Conservation (phyloP, 2,888 invertebrate species). For the Ophion costatus region DNA sequence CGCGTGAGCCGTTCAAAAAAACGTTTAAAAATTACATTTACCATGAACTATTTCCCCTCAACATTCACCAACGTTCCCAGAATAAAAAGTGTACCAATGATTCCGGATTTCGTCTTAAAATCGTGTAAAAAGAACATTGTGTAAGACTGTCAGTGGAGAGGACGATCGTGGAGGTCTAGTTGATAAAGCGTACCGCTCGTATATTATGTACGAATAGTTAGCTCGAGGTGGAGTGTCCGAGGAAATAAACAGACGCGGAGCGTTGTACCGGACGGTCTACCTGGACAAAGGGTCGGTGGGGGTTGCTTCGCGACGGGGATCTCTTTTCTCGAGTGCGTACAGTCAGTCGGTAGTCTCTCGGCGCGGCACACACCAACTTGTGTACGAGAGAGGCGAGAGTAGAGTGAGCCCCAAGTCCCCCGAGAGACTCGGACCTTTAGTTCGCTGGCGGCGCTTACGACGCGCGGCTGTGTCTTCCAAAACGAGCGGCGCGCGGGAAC, state of each 20-base stretch:
- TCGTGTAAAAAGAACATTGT: not conserved
- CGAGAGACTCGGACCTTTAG: conserved; percentile 73
- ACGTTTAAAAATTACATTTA: no score
- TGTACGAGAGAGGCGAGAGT: conserved; percentile 49
- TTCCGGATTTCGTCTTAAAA: not conserved
- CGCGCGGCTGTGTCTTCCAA: conserved; percentile 66
- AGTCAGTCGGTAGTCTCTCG: conserved; percentile 11
- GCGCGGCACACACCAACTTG: not conserved
- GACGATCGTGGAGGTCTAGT: not conserved
- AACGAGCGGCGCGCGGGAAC: conserved; percentile 38
- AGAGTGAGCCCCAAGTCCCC: conserved; percentile 52
- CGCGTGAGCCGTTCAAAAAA: no score
- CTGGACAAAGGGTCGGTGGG: conserved; percentile 67
- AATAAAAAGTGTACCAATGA: no score
- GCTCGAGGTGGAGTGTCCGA: conserved; percentile 46
- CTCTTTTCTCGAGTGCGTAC: conserved; percentile 23
- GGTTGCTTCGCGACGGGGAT: conserved; percentile 67
- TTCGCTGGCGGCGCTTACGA: conserved; percentile 81
- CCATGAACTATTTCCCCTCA: no score
- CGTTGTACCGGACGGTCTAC: conserved; percentile 45
- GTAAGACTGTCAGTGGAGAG: not conserved
- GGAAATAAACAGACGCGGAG: conserved; percentile 25
- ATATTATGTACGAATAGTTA: conserved; percentile 18
- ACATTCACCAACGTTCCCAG: no score
- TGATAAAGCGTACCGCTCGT: not conserved